Percentiles rank a stretch among this genome's conserved stretches.
phyloP scores from a whole-genome alignment of 2,113 vertebrate genomes.

The Sturnira hondurensis region DNA sequence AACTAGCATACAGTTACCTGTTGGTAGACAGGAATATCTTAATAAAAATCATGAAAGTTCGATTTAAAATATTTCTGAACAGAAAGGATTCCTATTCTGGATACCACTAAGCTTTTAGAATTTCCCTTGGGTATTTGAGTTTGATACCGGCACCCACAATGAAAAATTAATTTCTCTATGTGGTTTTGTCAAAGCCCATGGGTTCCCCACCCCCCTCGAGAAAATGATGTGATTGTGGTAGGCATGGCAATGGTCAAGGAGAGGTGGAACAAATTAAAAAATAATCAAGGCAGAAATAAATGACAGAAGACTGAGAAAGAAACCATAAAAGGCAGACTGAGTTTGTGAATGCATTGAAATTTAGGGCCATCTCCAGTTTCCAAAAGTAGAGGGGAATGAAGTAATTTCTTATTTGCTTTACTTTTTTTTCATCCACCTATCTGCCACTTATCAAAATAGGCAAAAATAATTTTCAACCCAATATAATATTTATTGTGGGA shows the following conservation, averaged over 20 bases:
- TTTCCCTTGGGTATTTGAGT: neutral
- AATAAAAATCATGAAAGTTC: neutral
- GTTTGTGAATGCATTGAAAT: neutral
- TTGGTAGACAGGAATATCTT: neutral
- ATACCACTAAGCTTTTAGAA: neutral
- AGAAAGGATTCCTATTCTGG: neutral
- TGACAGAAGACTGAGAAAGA: neutral
- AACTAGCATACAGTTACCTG: neutral
- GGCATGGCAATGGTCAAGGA: neutral
- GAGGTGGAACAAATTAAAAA: neutral
- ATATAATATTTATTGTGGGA: neutral
- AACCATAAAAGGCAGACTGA: neutral
- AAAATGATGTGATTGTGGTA: neutral
- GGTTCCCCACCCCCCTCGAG: neutral
- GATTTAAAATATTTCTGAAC: constrained; percentile 35
- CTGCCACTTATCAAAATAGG: neutral
- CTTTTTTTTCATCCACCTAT: neutral
- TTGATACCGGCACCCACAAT: neutral
- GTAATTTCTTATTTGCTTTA: neutral
- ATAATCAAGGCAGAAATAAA: neutral
- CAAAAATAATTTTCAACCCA: neutral
- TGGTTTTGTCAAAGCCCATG: neutral
- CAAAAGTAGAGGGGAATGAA: neutral
- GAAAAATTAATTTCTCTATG: neutral
- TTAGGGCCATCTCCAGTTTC: neutral